A percentile compares a stretch with the other conserved stretches of the same genome.
Evolutionary conservation across 2,113 vertebrate genomes (phyloP).

Genomic region (Lampris megalopsis): DNA sequence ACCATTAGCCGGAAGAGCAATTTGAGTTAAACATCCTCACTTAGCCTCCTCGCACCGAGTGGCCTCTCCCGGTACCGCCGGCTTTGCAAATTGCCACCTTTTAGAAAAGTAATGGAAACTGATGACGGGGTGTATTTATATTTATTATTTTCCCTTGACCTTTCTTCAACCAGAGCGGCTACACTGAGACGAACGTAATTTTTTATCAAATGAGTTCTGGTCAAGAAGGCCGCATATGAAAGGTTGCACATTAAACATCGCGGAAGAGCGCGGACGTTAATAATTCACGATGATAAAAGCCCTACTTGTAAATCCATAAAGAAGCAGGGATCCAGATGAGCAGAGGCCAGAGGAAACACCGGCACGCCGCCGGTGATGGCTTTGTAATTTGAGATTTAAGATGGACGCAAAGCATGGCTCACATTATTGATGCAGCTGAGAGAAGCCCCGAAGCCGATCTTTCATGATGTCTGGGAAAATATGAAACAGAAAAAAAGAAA

Average conservation of each 20-base stretch:
- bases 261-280: conserved; percentile 43
- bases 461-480: no score
- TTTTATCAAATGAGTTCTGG: not conserved
- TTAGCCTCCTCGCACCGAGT: conserved; percentile 37
- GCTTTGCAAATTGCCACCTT: conserved; percentile 30
- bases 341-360: conserved; percentile 43
- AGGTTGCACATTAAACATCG: conserved; percentile 41
- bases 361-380: conserved; percentile 40
- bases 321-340: conserved; percentile 39
- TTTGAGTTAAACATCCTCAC: conserved; percentile 33
- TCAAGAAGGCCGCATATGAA: not conserved
- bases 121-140: conserved; percentile 35
- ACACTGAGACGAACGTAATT: conserved; percentile 2
- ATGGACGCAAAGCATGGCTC: not conserved
- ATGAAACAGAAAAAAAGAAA: no score
- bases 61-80: conserved; percentile 22
- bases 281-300: conserved; percentile 49
- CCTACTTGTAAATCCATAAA: conserved; percentile 45
- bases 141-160: conserved; percentile 33
- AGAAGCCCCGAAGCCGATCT: not conserved
- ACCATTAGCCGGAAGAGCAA: conserved; percentile 74
- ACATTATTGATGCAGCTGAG: not conserved
- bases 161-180: conserved; percentile 14
- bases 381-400: conserved; percentile 36
- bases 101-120: conserved; percentile 37